A percentile compares a stretch with the other conserved stretches of the same genome.
These are phyloP conservation scores for Thinocorus orbignyianus DNA, from an alignment of 2,113 vertebrate species.

Conservation along the genomic window DNA sequence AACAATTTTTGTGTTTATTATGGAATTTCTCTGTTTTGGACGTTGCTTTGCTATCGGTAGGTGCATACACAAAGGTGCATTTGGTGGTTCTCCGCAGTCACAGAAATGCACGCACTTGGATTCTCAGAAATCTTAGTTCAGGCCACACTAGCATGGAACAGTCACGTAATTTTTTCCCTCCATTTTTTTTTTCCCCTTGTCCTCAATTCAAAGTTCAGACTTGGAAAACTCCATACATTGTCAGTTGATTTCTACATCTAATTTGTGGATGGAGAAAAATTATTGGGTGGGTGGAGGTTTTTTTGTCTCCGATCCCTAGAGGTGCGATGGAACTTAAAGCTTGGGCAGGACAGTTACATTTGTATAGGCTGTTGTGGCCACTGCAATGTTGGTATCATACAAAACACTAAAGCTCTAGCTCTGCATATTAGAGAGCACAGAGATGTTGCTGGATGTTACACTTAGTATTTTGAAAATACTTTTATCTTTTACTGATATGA, in stretches of 20 bases:
- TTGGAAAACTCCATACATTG: neutral
- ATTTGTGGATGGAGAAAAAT: neutral
- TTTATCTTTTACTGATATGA: no score
- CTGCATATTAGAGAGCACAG: neutral
- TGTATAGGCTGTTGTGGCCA: neutral
- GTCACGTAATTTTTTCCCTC: neutral
- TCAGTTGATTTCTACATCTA: neutral
- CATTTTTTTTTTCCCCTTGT: neutral
- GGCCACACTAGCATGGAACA: neutral
- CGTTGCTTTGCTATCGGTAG: neutral
- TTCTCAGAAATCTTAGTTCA: neutral
- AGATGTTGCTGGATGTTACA: neutral
- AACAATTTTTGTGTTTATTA: neutral
- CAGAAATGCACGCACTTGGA: neutral
- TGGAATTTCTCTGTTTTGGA: neutral
- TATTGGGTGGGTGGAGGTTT: rapidly evolving
- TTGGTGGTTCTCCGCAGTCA: neutral
- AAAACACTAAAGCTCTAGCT: neutral
- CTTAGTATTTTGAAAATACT: neutral
- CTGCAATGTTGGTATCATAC: rapidly evolving
- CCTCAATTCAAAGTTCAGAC: neutral
- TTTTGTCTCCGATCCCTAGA: neutral
- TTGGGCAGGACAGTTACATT: neutral
- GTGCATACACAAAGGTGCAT: neutral
- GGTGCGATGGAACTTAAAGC: neutral